Base-by-base conservation (phyloP, 2,888 invertebrate genomes). In the Theretra japonica region DNA sequence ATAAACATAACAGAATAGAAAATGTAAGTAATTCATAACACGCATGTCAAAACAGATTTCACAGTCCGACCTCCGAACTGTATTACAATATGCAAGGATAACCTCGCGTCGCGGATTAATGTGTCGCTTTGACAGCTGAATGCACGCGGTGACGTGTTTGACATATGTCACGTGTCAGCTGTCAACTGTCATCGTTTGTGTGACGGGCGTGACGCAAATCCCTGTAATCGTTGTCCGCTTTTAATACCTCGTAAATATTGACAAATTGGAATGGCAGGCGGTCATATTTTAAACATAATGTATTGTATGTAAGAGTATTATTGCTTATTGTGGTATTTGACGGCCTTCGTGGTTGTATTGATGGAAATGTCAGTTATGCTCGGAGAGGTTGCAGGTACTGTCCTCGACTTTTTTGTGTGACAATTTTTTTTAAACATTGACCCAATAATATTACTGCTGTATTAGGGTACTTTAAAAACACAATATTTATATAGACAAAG, bases 111-210 rank as follows among this genome's bases (percentile, higher is more conserved):
- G 28, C 59, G 60, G 60, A 60, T 60, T 60, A 60, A 33, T 60
- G 60, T 60, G 30, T 33, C 60, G 25, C 8, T 59, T 17, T 60
- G 60, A 60, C 60, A 60, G 30, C n/a, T 33, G 60, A 60, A 60
- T 60, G 60, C 60, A 60, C 60, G n/a, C 60, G 60, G 19, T 60
- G 60, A 60, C 60, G 30, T 30, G 60, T 60, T 60, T 60, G 60
- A 60, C 60, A n/a, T 33, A 19, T 33, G 60, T 60, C 60, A 60
- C 11, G n/a, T 60, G 60, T 60, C 60, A 60, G 7, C 33, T 60
- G 60, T 60, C 60, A 33, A 7, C 30, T 60, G 60, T 60, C 60
- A 33, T 33, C 60, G 30, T 60, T 60, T 28, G 33, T 33, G 60
- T 33, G 60, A n/a, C 30, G 11, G n/a, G 60, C 60, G 60, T 60